Base-by-base conservation (phyloP, 2,888 invertebrate species). In the Fabriciana adippe region DNA sequence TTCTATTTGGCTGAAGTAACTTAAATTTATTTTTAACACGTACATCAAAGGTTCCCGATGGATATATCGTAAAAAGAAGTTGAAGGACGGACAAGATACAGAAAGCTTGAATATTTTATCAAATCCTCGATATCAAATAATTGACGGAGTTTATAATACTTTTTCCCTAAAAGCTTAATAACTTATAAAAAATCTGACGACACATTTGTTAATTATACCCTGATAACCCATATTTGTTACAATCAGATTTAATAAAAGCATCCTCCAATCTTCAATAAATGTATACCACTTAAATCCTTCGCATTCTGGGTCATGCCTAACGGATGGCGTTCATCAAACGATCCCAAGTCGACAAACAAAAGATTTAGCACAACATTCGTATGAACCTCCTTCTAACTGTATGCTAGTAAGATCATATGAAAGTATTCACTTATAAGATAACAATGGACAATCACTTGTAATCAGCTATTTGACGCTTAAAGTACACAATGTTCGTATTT, bases 301-400 rank as follows among this genome's bases (percentile, higher is more conserved):
- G 61, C 62, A 70, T 67, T 70, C 67, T 75, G 68, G 73, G 74
- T 65, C 72, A 64, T 54, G 61, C 55, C 67, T 67, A 77, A 74
- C 79, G 79, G 77, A 79, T 74, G 76, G 69, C 72, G 74, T 66
- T 74, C 72, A 77, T 79, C 75, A 74, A 74, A 73, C 69, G 70
- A 72, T 71, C 66, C 54, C 60, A 71, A 71, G 67, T 61, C 72
- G 65, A 64, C 68, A 68, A 67, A 69, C 71, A 67, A 84, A 84
- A 79, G 81, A 85, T 84, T 81, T 78, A 76, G 81, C 77, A 78
- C 80, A 80, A 83, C 15, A 53, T n/a, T 31, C 78, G 71, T 83
- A 74, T 70, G 67, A 63, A 48, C 73, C 82, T 78, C 83, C 83
- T 78, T 80, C 81, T 66, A 50, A 66, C 67, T 69, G 72, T 71